Conservation (phyloP, 2,113 vertebrate species). For the Phyllostomus discolor region DNA sequence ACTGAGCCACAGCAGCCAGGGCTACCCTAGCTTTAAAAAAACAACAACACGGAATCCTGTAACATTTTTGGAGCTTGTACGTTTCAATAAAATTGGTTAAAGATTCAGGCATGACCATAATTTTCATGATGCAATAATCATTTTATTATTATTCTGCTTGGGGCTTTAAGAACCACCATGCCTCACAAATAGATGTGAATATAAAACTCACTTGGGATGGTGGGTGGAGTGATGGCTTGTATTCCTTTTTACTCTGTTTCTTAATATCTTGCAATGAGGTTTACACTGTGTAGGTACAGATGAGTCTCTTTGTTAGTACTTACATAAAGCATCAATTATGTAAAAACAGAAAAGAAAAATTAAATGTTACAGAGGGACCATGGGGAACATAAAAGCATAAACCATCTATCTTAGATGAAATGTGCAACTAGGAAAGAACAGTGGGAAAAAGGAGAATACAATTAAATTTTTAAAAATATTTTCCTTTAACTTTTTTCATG, state of each 20-base stretch:
- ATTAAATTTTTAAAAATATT: not conserved
- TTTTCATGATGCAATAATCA: not conserved
- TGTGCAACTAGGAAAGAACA: not conserved
- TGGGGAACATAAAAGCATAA: constrained; percentile 23
- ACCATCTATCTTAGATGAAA: not conserved
- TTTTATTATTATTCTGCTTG: not conserved
- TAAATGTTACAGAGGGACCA: not conserved
- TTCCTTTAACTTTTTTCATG: constrained; percentile 1
- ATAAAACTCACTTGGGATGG: not conserved
- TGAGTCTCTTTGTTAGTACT: not conserved
- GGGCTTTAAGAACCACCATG: not conserved
- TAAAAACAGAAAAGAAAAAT: constrained; percentile 6
- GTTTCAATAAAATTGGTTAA: not conserved
- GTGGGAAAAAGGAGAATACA: not conserved
- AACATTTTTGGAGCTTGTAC: not conserved
- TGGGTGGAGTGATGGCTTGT: not conserved
- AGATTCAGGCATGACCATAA: not conserved
- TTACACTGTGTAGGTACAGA: not conserved
- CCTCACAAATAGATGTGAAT: constrained; percentile 1
- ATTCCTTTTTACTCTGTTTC: not conserved
- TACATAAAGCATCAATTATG: constrained; percentile 13
- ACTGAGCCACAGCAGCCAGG: too few relatives aligned
- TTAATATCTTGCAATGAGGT: not conserved
- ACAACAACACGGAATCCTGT: not conserved
- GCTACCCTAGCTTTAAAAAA: not conserved